phyloP scores from a whole-genome alignment of 2,797 vertebrate genomes.

The Cyclura pinguis region DNA sequence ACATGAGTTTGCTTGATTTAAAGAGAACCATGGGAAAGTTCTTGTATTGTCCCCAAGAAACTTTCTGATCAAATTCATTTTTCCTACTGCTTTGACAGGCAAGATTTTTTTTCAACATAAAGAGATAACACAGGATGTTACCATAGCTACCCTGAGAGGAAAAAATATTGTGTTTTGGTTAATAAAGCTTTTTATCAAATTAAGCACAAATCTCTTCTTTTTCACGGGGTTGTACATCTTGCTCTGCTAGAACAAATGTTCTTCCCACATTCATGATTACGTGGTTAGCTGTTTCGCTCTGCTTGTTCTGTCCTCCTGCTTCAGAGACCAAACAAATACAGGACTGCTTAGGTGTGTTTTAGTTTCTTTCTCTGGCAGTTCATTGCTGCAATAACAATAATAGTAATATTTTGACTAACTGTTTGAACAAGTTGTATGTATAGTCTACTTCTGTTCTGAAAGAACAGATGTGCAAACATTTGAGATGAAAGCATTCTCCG shows the following conservation, averaged over 20 bases:
- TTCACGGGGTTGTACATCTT: slow-evolving; percentile 43
- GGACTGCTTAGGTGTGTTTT: slow-evolving; percentile 44
- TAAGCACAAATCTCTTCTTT: slow-evolving; percentile 48
- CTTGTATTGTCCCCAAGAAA: background rate
- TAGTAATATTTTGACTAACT: slow-evolving; percentile 68
- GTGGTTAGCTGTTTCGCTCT: slow-evolving; percentile 52
- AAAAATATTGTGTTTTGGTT: slow-evolving; percentile 18
- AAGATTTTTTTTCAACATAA: slow-evolving; percentile 18
- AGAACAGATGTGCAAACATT: slow-evolving; percentile 5
- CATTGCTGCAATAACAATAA: background rate
- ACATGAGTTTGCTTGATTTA: background rate
- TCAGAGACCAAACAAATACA: slow-evolving; percentile 70
- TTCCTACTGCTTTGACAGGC: slow-evolving; percentile 17
- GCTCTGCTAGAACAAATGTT: slow-evolving; percentile 47
- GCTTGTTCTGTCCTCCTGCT: slow-evolving; percentile 50
- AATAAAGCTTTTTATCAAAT: slow-evolving; percentile 45
- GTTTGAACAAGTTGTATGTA: background rate
- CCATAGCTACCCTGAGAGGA: slow-evolving; percentile 14
- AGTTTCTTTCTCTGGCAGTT: slow-evolving; percentile 38
- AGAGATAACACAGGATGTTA: slow-evolving; percentile 16
- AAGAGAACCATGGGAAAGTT: background rate
- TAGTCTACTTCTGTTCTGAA: slow-evolving; percentile 1
- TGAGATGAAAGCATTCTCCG: slow-evolving; percentile 19
- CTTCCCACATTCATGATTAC: slow-evolving; percentile 46
- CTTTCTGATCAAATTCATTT: background rate